phyloP scores from a whole-genome alignment of 2,113 vertebrate species.

The Cynocephalus volans region DNA sequence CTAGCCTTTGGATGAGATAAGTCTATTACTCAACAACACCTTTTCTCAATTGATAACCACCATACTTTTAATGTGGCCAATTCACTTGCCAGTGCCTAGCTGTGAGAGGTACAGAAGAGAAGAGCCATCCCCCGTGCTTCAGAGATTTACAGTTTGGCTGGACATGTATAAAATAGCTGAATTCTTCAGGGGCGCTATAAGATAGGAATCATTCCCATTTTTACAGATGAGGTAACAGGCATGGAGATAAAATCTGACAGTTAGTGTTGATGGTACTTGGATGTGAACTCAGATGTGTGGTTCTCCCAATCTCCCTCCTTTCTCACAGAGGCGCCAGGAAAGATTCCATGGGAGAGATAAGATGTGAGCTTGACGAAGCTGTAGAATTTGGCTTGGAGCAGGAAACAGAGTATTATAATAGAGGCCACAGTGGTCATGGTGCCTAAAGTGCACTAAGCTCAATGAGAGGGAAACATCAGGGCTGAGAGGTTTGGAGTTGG shows the following conservation, averaged over 20 bases:
- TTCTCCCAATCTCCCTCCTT: background rate
- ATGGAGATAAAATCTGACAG: background rate
- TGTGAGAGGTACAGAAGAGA: background rate
- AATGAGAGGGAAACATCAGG: background rate
- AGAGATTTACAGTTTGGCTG: background rate
- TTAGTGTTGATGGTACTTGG: background rate
- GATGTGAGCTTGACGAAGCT: constrained; percentile 15
- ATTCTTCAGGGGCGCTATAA: background rate
- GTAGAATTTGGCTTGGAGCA: constrained; percentile 10
- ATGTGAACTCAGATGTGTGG: background rate
- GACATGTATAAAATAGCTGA: background rate
- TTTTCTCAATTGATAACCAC: constrained; percentile 30
- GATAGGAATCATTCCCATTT: background rate
- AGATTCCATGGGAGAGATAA: background rate
- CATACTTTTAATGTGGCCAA: background rate
- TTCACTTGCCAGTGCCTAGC: background rate
- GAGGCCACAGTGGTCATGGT: background rate
- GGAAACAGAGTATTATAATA: background rate
- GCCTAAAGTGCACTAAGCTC: background rate
- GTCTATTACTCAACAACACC: background rate
- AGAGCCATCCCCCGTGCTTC: background rate
- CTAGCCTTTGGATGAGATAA: background rate
- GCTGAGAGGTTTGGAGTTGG: background rate
- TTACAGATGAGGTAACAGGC: background rate
- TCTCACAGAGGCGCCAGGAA: background rate